Evolutionary conservation across 2,888 invertebrate species (phyloP).

Genomic region (Morinoia aosen): DNA sequence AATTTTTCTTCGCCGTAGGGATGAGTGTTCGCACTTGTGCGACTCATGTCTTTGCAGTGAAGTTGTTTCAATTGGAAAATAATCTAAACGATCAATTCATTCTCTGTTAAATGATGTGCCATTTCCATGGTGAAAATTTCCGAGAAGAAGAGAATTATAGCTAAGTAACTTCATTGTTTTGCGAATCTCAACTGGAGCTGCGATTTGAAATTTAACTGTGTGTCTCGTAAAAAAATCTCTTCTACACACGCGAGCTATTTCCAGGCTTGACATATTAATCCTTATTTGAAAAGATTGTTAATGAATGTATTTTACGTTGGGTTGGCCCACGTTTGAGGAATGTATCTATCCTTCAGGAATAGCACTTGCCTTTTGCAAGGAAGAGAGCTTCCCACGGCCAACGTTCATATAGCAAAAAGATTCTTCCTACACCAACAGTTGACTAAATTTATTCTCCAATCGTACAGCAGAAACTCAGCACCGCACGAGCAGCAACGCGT

Average conservation of each 20-base stretch:
- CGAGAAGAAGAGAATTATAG: background rate
- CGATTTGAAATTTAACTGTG: background rate
- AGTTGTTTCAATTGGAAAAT: too few relatives aligned
- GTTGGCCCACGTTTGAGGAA: too few relatives aligned
- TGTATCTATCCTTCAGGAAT: too few relatives aligned
- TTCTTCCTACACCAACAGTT: background rate
- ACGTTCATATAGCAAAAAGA: background rate
- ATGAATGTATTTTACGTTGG: too few relatives aligned
- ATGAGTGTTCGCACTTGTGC: too few relatives aligned
- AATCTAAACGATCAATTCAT: background rate
- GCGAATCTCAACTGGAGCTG: background rate
- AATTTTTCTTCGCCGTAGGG: too few relatives aligned
- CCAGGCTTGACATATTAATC: too few relatives aligned
- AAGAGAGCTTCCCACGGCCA: background rate
- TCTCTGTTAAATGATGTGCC: background rate
- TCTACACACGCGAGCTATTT: too few relatives aligned
- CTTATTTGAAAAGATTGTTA: too few relatives aligned
- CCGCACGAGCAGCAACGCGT: background rate
- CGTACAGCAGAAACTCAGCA: background rate
- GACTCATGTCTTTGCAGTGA: too few relatives aligned
- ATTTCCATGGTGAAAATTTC: background rate
- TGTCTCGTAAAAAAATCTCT: too few relatives aligned
- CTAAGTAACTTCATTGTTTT: background rate
- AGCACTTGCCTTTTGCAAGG: background rate
- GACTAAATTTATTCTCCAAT: background rate